Percentiles rank a stretch among this genome's conserved stretches.
Conservation (phyloP, 2,113 vertebrate species). For the Otocyon megalotis region DNA sequence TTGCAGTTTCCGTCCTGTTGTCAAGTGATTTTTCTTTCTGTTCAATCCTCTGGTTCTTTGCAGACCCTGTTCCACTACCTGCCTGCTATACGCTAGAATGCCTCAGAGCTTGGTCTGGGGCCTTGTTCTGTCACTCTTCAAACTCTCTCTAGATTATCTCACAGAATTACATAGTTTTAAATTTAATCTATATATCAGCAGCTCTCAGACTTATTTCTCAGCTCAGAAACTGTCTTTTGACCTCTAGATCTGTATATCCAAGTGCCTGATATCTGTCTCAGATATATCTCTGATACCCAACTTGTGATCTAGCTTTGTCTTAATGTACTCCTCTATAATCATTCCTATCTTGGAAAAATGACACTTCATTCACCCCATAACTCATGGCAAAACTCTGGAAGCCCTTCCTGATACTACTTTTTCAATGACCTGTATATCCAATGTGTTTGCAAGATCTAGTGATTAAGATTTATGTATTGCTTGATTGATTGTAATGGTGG, state of each 20-base stretch:
- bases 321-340: not conserved
- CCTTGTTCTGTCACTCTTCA: not conserved
- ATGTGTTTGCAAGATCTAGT: not conserved
- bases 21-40: not conserved
- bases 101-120: not conserved
- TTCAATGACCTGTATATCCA: not conserved
- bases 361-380: not conserved
- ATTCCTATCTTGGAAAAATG: slow-evolving; percentile 18
- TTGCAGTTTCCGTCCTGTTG: not conserved
- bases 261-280: not conserved
- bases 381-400: not conserved
- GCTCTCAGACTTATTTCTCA: not conserved
- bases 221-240: not conserved
- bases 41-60: not conserved
- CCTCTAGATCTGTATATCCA: not conserved
- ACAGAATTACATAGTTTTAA: not conserved
- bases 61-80: not conserved
- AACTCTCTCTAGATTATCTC: not conserved
- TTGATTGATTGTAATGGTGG: not conserved
- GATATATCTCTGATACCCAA: not conserved
- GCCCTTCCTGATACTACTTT: not conserved
- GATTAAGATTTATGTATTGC: not conserved
- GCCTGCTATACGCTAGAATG: not conserved
- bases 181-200: not conserved
- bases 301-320: not conserved